Conservation (phyloP, 2,113 vertebrate species). For the Corvus cornix region DNA sequence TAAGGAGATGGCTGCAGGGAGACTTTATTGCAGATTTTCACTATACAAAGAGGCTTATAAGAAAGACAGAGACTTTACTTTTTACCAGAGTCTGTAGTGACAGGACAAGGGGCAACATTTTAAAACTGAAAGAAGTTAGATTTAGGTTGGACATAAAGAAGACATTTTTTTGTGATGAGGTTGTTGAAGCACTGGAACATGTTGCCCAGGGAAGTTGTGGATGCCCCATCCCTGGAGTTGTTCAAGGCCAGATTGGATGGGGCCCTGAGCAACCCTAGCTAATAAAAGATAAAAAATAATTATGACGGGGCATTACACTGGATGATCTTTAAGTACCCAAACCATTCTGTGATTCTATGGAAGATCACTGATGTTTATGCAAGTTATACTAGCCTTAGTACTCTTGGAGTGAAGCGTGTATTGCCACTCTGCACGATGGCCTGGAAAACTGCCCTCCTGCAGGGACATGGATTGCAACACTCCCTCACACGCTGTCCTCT, state of each 20-base stretch:
- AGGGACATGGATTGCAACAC: background rate
- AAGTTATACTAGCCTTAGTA: background rate
- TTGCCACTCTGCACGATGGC: background rate
- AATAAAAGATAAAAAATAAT: background rate
- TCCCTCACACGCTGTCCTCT: background rate
- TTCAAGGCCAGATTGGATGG: background rate
- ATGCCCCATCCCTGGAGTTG: background rate
- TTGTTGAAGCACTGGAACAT: background rate
- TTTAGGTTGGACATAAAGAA: background rate
- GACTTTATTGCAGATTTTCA: background rate
- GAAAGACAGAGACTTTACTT: background rate
- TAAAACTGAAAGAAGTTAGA: background rate
- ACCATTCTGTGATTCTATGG: background rate
- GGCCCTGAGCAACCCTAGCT: background rate
- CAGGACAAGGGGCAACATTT: background rate
- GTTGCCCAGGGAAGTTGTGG: background rate
- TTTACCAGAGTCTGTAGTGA: background rate
- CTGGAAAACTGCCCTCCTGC: background rate
- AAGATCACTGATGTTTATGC: background rate
- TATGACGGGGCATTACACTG: rapidly evolving
- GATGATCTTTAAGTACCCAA: background rate
- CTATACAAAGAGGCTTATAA: background rate
- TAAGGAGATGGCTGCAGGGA: background rate
- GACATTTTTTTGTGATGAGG: background rate
- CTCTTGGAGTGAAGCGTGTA: background rate